Conservation (phyloP, 2,113 vertebrate species). For the Hippoglossus stenolepis region DNA sequence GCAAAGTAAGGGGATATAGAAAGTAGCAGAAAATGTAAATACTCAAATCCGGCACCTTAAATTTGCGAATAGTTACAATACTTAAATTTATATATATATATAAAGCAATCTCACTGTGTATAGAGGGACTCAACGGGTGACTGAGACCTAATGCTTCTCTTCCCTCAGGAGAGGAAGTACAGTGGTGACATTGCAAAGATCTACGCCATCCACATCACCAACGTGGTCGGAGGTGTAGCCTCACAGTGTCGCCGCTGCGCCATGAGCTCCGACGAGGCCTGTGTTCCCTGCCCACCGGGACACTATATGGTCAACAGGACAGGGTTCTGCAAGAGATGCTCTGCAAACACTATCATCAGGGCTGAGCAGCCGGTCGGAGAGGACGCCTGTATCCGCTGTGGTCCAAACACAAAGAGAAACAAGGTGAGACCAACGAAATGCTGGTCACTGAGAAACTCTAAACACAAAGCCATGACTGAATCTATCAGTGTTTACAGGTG, state of each 20-base stretch:
- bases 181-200: slow-evolving; percentile 90
- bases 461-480: not conserved
- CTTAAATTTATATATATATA: not conserved
- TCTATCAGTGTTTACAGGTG: not conserved
- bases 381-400: slow-evolving; percentile 86
- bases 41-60: not conserved
- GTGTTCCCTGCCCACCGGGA: slow-evolving; percentile 88
- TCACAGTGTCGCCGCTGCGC: slow-evolving; percentile 91
- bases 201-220: slow-evolving; percentile 92
- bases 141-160: not conserved
- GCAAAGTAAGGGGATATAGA: too few species aligned
- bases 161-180: slow-evolving; percentile 86
- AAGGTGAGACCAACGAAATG: slow-evolving; percentile 75
- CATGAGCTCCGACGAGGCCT: slow-evolving; percentile 73
- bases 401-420: slow-evolving; percentile 89
- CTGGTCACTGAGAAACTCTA: not conserved
- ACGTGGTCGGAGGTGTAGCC: slow-evolving; percentile 89
- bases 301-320: slow-evolving; percentile 84
- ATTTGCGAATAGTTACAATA: not conserved
- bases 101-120: not conserved
- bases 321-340: slow-evolving; percentile 86
- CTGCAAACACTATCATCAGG: slow-evolving; percentile 84
- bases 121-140: not conserved
- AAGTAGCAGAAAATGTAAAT: not conserved
- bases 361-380: slow-evolving; percentile 83